Evolutionary conservation across 2,797 vertebrate species (phyloP), one percentile per base, ranked within the genome.

Genomic region (Diplodus puntazzo): DNA sequence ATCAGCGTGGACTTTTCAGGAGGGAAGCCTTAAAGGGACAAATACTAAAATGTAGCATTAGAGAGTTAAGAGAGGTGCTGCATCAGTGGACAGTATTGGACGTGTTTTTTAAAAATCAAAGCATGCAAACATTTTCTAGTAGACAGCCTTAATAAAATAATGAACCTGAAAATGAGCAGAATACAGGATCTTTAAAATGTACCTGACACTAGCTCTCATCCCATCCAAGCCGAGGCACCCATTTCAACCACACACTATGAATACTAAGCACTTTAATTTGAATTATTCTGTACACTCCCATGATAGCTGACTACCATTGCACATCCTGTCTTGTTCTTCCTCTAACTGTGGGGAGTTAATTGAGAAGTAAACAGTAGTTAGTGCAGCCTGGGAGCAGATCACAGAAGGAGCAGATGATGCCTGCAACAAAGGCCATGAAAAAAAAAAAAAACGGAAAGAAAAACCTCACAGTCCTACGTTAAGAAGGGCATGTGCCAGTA

Each of bases 341-440:
- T 46, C 49, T 60, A 45, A 30, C 25, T 69, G 54, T 71, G 68
- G n/a, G 46, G 50, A 65, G 65, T 69, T 68, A 72, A 59, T 61
- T 39, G 53, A 76, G 42, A 39, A 54, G 42, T 64, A 80, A 84
- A 81, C 25, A 75, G 54, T 72, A 60, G 69, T 76, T 61, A 58
- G 27, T 50, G 5, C 9, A 52, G 49, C 49, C 50, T 2, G 4
- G 53, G 20, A 66, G 58, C 39, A 14, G 43, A 53, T 55, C 53
- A 65, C 34, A 72, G 20, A 52, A 69, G 58, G 20, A 66, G 58
- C 39, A 14, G 43, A 53, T 55, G 11, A 58, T 34, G 30, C 62
- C 58, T 25, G 25, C 20, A 75, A 58, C 27, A 63, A 69, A 75
- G 20, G 2, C 16, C 6, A 17, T 17, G 12, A 5, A 43, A 53